A percentile compares a stretch with the other conserved stretches of the same genome.
Conservation (phyloP, 2,113 vertebrate species). For the Empidonax alnorum region DNA sequence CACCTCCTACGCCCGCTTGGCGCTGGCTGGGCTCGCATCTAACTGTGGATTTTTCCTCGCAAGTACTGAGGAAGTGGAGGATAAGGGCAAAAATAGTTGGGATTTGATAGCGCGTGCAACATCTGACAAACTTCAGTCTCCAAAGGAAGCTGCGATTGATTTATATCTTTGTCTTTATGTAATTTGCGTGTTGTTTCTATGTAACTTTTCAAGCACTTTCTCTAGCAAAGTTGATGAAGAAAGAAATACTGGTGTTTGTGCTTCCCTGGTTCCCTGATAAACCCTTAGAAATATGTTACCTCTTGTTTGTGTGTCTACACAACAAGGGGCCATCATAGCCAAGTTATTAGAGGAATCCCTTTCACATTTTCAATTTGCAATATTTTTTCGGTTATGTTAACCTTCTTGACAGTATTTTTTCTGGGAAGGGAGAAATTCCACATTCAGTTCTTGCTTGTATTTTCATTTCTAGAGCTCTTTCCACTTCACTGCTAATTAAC, state of each 20-base stretch:
- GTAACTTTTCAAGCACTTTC: neutral
- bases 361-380: neutral
- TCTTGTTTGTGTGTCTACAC: neutral
- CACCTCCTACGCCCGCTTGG: neutral
- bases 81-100: conserved; percentile 57
- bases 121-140: conserved; percentile 32
- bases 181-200: neutral
- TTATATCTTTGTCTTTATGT: conserved; percentile 19
- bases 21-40: neutral
- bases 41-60: neutral
- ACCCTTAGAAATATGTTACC: neutral
- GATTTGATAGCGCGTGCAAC: neutral
- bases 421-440: conserved; percentile 9
- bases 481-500: conserved; percentile 63
- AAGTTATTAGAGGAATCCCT: neutral
- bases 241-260: neutral
- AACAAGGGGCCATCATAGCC: neutral
- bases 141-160: neutral
- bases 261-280: neutral
- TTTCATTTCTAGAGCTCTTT: conserved; percentile 66
- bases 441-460: conserved; percentile 21
- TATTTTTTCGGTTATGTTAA: neutral
- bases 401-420: conserved; percentile 11
- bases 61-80: conserved; percentile 24
- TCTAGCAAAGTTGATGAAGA: neutral